phyloP scores from a whole-genome alignment of 2,888 invertebrate genomes.

The Apamea sordens region DNA sequence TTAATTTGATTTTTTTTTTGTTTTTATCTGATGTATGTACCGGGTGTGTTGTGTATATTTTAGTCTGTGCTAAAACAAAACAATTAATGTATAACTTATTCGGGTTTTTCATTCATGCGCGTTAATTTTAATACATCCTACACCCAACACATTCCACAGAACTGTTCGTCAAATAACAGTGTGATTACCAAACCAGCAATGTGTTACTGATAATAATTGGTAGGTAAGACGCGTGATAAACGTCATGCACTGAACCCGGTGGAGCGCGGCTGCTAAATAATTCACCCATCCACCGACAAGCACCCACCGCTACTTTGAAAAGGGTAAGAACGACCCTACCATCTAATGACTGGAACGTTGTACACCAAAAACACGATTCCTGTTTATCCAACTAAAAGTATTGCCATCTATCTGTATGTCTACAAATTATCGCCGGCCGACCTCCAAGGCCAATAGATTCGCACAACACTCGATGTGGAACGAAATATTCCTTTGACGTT shows the following conservation, averaged over 20 bases:
- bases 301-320: constrained; percentile 79
- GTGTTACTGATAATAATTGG: constrained; percentile 67
- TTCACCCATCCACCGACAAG: constrained; percentile 80
- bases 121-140: background rate
- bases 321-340: constrained; percentile 77
- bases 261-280: constrained; percentile 80
- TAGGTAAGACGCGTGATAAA: constrained; percentile 73
- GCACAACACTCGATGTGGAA: constrained; percentile 27
- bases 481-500: constrained; percentile 45
- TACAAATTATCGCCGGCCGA: constrained; percentile 54
- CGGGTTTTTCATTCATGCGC: background rate
- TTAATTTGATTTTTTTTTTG: too few species aligned
- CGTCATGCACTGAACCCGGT: constrained; percentile 73
- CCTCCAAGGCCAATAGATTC: constrained; percentile 52
- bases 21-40: too few species aligned
- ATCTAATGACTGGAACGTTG: constrained; percentile 76
- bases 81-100: background rate
- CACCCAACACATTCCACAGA: background rate
- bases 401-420: constrained; percentile 56
- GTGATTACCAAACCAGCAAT: constrained; percentile 41
- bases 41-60: too few species aligned
- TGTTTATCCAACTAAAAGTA: constrained; percentile 65
- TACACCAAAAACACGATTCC: constrained; percentile 66
- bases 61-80: too few species aligned
- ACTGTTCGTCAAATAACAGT: constrained; percentile 15